These are phyloP conservation scores for Epistrophella euchroma DNA, from an alignment of 2,888 invertebrate species.

Conservation along the genomic window DNA sequence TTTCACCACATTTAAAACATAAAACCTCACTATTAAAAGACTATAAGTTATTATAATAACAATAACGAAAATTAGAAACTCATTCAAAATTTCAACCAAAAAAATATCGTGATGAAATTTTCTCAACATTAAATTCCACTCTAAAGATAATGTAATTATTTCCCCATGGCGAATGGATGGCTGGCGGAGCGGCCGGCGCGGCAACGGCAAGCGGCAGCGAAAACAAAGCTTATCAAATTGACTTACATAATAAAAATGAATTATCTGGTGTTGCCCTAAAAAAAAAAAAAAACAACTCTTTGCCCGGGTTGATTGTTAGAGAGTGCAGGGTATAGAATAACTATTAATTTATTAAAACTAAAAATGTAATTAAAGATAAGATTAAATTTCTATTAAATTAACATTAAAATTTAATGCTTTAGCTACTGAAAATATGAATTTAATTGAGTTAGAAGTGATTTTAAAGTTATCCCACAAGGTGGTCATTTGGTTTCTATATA, in stretches of 20 bases:
- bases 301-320: neutral
- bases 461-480: constrained; percentile 24
- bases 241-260: neutral
- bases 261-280: neutral
- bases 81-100: neutral
- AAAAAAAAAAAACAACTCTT: neutral
- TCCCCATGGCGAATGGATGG: neutral
- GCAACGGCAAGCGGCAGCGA: too few species aligned
- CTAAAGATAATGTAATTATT: constrained; percentile 7
- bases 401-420: neutral
- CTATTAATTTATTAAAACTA: neutral
- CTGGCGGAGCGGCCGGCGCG: neutral
- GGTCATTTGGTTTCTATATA: neutral
- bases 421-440: neutral
- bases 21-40: too few species aligned
- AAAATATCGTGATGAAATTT: neutral
- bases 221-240: constrained; percentile 6
- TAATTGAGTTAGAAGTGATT: constrained; percentile 7
- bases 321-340: neutral
- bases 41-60: too few species aligned
- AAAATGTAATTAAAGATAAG: constrained; percentile 1
- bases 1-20: too few species aligned
- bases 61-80: too few species aligned
- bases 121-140: constrained; percentile 13
- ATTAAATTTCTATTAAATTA: constrained; percentile 1